Base-by-base conservation (phyloP, 1,140 invertebrate genomes). In the Brachionus asplanchnoidis region DNA sequence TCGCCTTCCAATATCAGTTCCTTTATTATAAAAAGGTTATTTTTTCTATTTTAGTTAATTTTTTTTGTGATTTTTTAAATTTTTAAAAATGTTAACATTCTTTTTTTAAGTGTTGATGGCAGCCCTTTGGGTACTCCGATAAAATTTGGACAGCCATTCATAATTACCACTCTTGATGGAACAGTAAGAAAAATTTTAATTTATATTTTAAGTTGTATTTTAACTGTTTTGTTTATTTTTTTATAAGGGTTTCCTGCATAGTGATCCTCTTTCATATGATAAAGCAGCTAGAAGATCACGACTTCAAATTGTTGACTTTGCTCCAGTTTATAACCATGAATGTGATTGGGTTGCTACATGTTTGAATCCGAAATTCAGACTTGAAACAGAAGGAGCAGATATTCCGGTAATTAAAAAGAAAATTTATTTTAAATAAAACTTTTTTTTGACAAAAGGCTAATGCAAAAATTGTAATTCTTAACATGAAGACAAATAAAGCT, bases 301-400 rank as follows among this genome's bases (percentile, higher is more conserved):
- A 7, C 87, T 89, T 42, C 88, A 90, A 84, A 86, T 87, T 20
- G 88, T 89, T 7, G 77, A 73, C 7, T 86, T 89, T 36, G 87
- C 87, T 8, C 28, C 73, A 11, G 85, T 88, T 56, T 85, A 86
- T 46, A 87, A 87, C 1, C 86, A 86, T 68, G 85, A 88, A 17
- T 87, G 87, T 42, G 86, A 88, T 79, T 90, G 88, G 88, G 86
- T 86, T 77, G 86, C 89, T 28, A 77, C 87, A 14, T 87, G 87
- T 85, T 87, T 86, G 8, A 87, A 90, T 84, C 89, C 89, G 28
- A 86, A 87, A 75, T 60, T 89, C n/a, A 85, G 89, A 79, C 75
- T 90, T 73, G 89, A 90, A 80, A 87, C 87, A 85, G 89, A 90
- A 86, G 86, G 86, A n/a, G 73, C 86, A 50, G 88, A 88, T 28